phyloP scores from a whole-genome alignment of 2,888 invertebrate species.

The Pheosia tremula region DNA sequence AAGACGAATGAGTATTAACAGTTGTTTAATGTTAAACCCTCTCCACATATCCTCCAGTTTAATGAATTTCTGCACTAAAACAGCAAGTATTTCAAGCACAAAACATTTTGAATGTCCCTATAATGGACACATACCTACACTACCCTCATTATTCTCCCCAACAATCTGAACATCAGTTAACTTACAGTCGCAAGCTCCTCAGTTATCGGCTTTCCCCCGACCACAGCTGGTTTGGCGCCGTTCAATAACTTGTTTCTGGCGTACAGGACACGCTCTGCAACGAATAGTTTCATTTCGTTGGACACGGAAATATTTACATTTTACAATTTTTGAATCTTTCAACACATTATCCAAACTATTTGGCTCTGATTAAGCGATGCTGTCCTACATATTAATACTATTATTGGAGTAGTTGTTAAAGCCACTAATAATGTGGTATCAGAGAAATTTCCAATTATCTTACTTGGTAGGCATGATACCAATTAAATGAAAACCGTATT shows the following conservation, averaged over 20 bases:
- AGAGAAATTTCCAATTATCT: no score
- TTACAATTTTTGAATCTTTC: background rate
- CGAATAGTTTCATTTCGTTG: conserved; percentile 13
- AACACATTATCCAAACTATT: no score
- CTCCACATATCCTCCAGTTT: no score
- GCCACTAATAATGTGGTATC: no score
- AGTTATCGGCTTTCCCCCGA: conserved; percentile 87
- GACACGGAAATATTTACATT: background rate
- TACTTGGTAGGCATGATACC: no score
- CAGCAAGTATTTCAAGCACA: no score
- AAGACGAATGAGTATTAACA: no score
- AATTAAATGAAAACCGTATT: background rate
- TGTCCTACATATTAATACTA: no score
- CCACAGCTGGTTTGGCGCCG: conserved; percentile 81
- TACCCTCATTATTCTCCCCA: background rate
- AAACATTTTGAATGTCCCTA: background rate
- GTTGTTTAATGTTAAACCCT: no score
- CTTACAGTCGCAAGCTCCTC: conserved; percentile 87
- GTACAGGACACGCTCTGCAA: conserved; percentile 86
- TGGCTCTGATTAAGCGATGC: no score
- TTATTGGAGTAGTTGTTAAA: no score
- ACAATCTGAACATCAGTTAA: conserved; percentile 22
- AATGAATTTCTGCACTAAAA: no score
- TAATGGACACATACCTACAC: background rate
- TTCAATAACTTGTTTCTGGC: conserved; percentile 82